These are phyloP conservation scores for Octopus sinensis DNA, from an alignment of 1,140 invertebrate genomes.

Conservation along the genomic window DNA sequence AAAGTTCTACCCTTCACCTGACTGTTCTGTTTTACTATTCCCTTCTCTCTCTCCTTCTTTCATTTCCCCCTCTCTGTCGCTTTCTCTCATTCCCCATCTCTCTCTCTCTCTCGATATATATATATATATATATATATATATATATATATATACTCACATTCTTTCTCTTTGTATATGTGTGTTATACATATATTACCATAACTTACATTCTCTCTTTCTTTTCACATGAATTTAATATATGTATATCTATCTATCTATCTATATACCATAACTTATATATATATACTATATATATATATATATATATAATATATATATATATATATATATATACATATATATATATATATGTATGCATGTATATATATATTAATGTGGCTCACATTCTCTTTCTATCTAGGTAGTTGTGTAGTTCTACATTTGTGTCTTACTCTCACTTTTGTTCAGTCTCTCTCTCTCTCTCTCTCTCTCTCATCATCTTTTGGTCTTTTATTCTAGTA, in stretches of 20 bases:
- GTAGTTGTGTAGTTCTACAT: no score
- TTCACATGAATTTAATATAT: neutral
- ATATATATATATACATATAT: neutral
- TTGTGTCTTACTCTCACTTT: no score
- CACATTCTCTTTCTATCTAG: no score
- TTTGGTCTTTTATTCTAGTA: no score
- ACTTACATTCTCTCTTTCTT: no score
- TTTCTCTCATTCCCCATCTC: neutral
- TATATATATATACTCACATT: neutral
- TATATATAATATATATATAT: no score
- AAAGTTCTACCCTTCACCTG: neutral
- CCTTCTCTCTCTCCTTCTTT: neutral
- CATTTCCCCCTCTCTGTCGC: neutral
- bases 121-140: conserved; percentile 5
- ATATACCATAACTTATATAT: no score
- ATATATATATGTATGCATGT: neutral
- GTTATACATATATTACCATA: neutral
- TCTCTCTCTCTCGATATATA: neutral
- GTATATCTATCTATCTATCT: neutral
- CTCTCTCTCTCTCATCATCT: no score
- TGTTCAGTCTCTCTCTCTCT: no score
- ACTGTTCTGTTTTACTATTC: neutral
- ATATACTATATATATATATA: no score
- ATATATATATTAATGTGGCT: no score
- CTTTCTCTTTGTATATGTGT: neutral